A percentile compares a stretch with the other conserved stretches of the same genome.
phyloP scores from a whole-genome alignment of 2,797 vertebrate genomes.

The Muscicapa striata region DNA sequence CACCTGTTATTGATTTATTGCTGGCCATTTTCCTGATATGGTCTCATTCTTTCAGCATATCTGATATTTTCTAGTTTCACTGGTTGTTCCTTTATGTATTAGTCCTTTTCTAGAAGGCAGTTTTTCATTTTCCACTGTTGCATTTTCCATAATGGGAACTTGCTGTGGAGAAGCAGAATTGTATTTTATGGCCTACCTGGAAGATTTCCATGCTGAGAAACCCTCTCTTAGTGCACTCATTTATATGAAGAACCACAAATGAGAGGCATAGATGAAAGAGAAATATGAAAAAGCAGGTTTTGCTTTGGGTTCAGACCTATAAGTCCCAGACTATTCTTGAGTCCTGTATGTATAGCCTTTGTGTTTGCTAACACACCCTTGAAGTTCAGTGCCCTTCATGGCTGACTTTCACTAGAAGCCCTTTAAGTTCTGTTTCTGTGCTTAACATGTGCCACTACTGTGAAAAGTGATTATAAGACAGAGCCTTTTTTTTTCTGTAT shows the following conservation, averaged over 20 bases:
- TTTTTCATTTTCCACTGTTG: background rate
- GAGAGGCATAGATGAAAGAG: background rate
- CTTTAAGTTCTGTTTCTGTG: background rate
- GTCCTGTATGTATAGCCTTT: background rate
- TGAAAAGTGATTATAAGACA: background rate
- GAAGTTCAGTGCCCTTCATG: background rate
- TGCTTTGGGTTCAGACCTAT: background rate
- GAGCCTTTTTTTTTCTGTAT: background rate
- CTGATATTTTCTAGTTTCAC: conserved; percentile 11
- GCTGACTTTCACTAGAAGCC: background rate
- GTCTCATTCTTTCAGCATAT: background rate
- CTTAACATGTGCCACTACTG: background rate
- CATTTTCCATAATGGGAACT: background rate
- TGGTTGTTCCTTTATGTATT: background rate
- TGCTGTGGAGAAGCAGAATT: background rate
- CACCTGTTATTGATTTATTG: background rate
- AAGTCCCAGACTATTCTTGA: background rate
- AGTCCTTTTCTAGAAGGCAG: background rate
- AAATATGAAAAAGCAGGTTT: background rate
- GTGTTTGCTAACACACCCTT: background rate
- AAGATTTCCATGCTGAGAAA: background rate
- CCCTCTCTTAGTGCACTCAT: background rate
- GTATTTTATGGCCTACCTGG: background rate
- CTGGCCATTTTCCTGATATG: background rate
- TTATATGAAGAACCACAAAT: background rate